Conservation (phyloP, 2,888 invertebrate species). For the Eustalomyia histrio region DNA sequence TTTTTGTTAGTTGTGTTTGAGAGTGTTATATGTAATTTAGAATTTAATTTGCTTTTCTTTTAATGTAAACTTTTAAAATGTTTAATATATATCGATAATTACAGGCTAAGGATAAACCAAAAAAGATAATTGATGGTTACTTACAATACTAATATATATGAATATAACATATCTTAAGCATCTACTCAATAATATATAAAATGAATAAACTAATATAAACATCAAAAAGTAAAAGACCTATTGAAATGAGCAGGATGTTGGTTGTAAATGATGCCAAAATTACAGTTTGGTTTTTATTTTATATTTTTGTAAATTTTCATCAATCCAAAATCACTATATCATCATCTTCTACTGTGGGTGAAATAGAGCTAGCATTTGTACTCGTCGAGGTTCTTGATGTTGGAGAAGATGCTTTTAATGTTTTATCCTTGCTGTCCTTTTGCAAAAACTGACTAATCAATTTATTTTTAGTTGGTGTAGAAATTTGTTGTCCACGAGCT, state of each 20-base stretch:
- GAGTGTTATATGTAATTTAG: constrained; percentile 8
- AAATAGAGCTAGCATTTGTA: constrained; percentile 4
- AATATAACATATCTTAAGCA: constrained; percentile 54
- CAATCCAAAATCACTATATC: constrained; percentile 70
- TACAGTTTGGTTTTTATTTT: neutral
- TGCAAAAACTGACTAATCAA: constrained; percentile 80
- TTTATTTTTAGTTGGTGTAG: constrained; percentile 74
- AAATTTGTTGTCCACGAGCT: constrained; percentile 74
- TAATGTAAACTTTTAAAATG: constrained; percentile 28
- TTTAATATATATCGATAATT: constrained; percentile 46
- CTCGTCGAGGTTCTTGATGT: constrained; percentile 40
- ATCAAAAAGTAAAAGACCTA: constrained; percentile 28
- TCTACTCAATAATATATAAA: constrained; percentile 36
- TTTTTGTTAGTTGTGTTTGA: neutral
- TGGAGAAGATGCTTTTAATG: constrained; percentile 11
- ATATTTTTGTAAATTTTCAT: neutral
- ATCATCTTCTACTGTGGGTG: constrained; percentile 49
- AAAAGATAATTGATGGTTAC: constrained; percentile 46
- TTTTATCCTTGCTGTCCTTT: constrained; percentile 63
- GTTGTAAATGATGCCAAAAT: no score
- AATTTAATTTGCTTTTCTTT: constrained; percentile 12
- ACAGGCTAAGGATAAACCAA: constrained; percentile 52
- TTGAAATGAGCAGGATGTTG: neutral
- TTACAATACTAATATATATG: constrained; percentile 57
- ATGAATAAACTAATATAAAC: constrained; percentile 18